phyloP scores from a whole-genome alignment of 2,888 invertebrate genomes.

The Cristatella mucedo region DNA sequence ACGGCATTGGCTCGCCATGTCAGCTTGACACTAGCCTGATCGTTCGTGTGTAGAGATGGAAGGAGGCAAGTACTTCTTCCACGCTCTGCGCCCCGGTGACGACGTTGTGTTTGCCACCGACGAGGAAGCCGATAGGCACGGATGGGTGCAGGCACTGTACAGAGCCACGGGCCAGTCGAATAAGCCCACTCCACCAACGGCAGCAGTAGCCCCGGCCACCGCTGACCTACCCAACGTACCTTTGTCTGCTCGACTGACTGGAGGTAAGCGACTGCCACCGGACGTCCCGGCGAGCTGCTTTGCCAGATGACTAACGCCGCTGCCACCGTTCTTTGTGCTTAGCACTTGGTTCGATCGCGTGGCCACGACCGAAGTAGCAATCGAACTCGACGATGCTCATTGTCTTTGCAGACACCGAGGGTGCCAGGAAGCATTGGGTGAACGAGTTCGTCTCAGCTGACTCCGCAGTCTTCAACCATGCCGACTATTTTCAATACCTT shows the following conservation, averaged over 20 bases:
- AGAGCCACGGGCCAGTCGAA: constrained; percentile 98
- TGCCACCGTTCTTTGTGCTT: too few species aligned
- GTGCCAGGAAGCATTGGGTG: constrained; percentile 90
- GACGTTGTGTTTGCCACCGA: constrained; percentile 61
- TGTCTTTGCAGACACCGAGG: constrained; percentile 58
- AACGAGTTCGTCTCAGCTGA: constrained; percentile 99
- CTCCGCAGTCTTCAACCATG: constrained; percentile 90
- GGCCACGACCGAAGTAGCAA: too few species aligned
- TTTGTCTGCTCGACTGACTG: too few species aligned
- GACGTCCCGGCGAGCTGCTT: too few species aligned
- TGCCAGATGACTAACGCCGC: too few species aligned
- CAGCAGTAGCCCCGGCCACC: constrained; percentile 23
- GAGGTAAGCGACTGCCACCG: too few species aligned
- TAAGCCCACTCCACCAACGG: constrained; percentile 50
- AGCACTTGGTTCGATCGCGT: too few species aligned
- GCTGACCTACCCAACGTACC: constrained; percentile 30
- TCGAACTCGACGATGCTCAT: too few species aligned
- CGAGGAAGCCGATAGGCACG: constrained; percentile 73
- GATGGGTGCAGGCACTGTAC: constrained; percentile 99
- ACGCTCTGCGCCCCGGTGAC: constrained; percentile 93
- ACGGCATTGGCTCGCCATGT: too few species aligned
- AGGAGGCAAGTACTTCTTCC: constrained; percentile 88
- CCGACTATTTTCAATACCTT: constrained; percentile 70
- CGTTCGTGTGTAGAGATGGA: constrained; percentile 53
- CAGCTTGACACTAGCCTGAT: too few species aligned